phyloP scores from a whole-genome alignment of 2,797 vertebrate species.

The Bradypodion pumilum region DNA sequence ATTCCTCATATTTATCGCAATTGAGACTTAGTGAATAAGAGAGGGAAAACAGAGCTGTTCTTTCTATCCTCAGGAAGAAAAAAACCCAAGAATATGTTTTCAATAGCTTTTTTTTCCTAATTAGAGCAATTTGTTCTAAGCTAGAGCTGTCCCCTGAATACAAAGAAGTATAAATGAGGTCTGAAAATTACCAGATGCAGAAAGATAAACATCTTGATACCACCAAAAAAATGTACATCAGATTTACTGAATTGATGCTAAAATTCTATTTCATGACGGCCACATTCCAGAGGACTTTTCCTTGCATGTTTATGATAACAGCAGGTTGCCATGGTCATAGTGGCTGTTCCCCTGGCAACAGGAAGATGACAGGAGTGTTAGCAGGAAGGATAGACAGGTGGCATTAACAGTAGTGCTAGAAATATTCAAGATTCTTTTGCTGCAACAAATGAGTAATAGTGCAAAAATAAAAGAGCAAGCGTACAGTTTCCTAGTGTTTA shows the following conservation, averaged over 20 bases:
- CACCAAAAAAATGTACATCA: constrained; percentile 56
- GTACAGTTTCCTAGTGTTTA: not conserved
- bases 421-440: not conserved
- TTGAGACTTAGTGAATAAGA: not conserved
- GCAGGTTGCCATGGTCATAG: constrained; percentile 80
- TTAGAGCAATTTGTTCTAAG: not conserved
- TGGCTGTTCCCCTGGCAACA: constrained; percentile 80
- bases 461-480: constrained; percentile 18
- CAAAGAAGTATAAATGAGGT: not conserved
- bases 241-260: constrained; percentile 64
- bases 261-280: constrained; percentile 66
- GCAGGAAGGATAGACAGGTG: constrained; percentile 60
- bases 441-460: constrained; percentile 7
- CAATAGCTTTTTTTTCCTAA: not conserved
- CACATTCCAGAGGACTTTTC: constrained; percentile 67
- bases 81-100: constrained; percentile 19
- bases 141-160: constrained; percentile 42
- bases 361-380: constrained; percentile 71
- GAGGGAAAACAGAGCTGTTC: rapidly evolving
- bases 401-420: constrained; percentile 45
- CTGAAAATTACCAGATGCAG: constrained; percentile 9
- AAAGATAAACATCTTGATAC: not conserved
- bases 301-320: constrained; percentile 71
- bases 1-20: not conserved
- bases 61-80: constrained; percentile 7